Evolutionary conservation across 2,797 vertebrate species (phyloP).

Genomic region (Enteromius unitaeniatus): DNA sequence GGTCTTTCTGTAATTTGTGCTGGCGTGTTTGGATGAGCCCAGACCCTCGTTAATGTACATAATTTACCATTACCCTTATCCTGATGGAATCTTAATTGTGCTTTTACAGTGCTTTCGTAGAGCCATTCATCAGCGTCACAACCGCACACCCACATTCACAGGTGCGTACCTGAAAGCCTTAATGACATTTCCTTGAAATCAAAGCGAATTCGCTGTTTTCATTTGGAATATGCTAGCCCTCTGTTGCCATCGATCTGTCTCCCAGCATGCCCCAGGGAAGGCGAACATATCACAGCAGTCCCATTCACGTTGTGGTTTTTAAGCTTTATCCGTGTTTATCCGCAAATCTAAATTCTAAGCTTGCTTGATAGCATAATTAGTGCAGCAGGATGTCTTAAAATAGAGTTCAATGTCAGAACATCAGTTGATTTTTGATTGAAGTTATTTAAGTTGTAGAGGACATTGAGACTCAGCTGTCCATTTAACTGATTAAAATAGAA

Average conservation of each 20-base stretch:
- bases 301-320: constrained; percentile 15
- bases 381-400: neutral
- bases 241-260: constrained; percentile 74
- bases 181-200: constrained; percentile 72
- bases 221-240: constrained; percentile 70
- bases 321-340: neutral
- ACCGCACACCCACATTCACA: constrained; percentile 48
- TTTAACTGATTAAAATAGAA: constrained; percentile 24
- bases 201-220: constrained; percentile 69
- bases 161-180: constrained; percentile 45
- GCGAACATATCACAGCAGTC: constrained; percentile 59
- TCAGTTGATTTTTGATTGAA: neutral
- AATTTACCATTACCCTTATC: constrained; percentile 85
- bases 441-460: neutral
- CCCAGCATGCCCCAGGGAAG: constrained; percentile 64
- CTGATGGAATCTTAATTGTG: constrained; percentile 87
- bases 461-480: constrained; percentile 4
- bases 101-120: constrained; percentile 68
- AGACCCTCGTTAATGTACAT: constrained; percentile 81
- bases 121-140: constrained; percentile 79
- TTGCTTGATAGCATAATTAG: constrained; percentile 4
- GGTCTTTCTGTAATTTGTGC: constrained; percentile 60
- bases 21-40: constrained; percentile 69
- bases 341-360: constrained; percentile 2
- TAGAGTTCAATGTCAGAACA: constrained; percentile 10